phyloP scores from a whole-genome alignment of 1,140 invertebrate species.

The Macrocentrus cingulum region DNA sequence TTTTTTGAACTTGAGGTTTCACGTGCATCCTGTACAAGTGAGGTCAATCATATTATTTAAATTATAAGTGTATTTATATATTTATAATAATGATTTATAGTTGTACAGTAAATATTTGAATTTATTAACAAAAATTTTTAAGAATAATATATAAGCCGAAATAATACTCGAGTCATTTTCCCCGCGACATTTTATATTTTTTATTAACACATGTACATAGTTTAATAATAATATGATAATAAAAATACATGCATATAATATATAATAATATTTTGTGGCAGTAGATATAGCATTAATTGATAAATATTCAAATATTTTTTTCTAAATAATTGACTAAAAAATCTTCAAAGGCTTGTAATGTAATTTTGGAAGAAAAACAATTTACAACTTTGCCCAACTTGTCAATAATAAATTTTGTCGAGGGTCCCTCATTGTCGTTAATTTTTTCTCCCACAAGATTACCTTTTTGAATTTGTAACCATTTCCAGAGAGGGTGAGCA shows the following conservation, averaged over 20 bases:
- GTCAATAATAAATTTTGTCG: constrained; percentile 90
- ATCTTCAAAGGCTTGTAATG: constrained; percentile 70
- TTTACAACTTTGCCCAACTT: constrained; percentile 83
- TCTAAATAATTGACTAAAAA: constrained; percentile 67
- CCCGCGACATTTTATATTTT: no score
- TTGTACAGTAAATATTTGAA: constrained; percentile 49
- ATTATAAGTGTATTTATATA: background rate
- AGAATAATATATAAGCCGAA: no score
- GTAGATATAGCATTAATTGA: no score
- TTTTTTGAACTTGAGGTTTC: no score
- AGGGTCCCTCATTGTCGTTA: constrained; percentile 99
- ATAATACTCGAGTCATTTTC: no score
- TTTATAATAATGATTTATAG: background rate
- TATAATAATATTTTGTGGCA: no score
- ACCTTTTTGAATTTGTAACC: constrained; percentile 73
- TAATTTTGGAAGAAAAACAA: constrained; percentile 74
- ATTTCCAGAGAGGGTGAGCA: constrained; percentile 86
- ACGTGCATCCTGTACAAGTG: no score
- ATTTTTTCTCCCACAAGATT: constrained; percentile 78
- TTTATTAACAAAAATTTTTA: constrained; percentile 33
- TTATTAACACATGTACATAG: no score
- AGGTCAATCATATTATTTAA: no score
- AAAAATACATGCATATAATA: no score
- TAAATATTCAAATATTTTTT: constrained; percentile 24
- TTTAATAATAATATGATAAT: no score